A percentile compares a stretch with the other conserved stretches of the same genome.
These are phyloP conservation scores for Spisula solida DNA, from an alignment of 2,888 invertebrate genomes.

Conservation along the genomic window DNA sequence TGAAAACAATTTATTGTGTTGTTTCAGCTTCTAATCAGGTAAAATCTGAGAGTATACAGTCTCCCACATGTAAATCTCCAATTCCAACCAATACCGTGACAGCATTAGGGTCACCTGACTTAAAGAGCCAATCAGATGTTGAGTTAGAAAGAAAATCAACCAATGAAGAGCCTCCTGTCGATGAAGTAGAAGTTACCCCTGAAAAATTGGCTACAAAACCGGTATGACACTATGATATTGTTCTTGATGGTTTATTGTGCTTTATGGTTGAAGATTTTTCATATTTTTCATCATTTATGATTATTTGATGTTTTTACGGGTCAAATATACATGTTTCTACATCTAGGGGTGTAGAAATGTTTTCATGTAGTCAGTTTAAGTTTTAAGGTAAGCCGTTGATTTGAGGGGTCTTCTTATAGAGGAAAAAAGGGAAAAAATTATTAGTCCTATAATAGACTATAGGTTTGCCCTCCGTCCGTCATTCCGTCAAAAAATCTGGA, in stretches of 20 bases:
- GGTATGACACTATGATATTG: not conserved
- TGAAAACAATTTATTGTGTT: not conserved
- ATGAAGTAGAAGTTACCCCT: conserved; percentile 29
- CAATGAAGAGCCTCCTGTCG: conserved; percentile 45
- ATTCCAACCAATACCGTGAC: conserved; percentile 72
- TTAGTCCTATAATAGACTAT: too few relatives aligned
- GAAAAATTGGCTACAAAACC: conserved; percentile 51
- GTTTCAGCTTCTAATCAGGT: not conserved
- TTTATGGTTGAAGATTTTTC: too few relatives aligned
- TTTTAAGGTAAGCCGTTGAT: too few relatives aligned
- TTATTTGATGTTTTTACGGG: too few relatives aligned
- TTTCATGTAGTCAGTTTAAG: too few relatives aligned
- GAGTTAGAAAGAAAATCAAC: conserved; percentile 73
- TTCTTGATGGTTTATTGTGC: not conserved
- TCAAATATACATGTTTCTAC: too few relatives aligned
- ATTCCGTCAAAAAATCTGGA: too few relatives aligned
- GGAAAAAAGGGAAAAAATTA: too few relatives aligned
- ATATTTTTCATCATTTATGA: too few relatives aligned
- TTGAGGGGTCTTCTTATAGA: too few relatives aligned
- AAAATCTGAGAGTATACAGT: conserved; percentile 62
- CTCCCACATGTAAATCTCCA: conserved; percentile 75
- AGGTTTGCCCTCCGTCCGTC: too few relatives aligned
- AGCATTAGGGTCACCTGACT: conserved; percentile 60
- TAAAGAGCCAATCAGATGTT: conserved; percentile 81
- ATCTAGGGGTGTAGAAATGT: too few relatives aligned